Conservation (phyloP, 2,113 vertebrate species). For the Syrmaticus mikado region DNA sequence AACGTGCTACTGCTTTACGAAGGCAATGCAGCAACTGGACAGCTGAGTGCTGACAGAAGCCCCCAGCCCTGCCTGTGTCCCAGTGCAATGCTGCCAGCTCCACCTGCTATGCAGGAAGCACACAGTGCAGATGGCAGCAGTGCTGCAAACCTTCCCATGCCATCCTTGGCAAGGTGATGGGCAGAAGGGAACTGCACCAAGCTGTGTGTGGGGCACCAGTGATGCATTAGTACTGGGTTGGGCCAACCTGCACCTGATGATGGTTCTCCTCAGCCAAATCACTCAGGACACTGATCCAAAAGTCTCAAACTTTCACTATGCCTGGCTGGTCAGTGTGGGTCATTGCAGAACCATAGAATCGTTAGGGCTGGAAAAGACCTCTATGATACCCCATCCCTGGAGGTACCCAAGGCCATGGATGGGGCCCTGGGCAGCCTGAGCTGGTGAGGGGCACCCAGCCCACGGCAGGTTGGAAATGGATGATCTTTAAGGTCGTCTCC, state of each 20-base stretch:
- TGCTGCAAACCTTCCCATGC: background rate
- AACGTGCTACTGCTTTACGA: fast-evolving
- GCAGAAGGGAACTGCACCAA: background rate
- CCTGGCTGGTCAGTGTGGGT: fast-evolving
- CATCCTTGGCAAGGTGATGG: background rate
- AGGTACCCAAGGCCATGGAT: too few relatives aligned
- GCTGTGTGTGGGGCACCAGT: background rate
- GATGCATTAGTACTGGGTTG: background rate
- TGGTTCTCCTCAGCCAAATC: background rate
- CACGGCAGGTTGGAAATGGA: too few relatives aligned
- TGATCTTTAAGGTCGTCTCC: too few relatives aligned
- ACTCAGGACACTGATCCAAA: background rate
- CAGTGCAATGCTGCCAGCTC: fast-evolving
- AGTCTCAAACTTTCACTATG: background rate
- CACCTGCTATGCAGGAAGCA: background rate
- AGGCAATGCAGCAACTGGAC: background rate
- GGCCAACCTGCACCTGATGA: background rate
- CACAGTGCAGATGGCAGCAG: fast-evolving
- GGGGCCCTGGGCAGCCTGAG: too few relatives aligned
- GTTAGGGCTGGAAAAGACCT: too few relatives aligned
- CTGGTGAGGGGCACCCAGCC: too few relatives aligned
- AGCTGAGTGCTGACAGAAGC: fast-evolving
- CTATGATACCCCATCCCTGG: too few relatives aligned
- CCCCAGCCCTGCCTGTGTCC: background rate
- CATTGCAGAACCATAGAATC: too few relatives aligned